Evolutionary conservation across 2,113 vertebrate species (phyloP).

Genomic region (Azemiops feae): DNA sequence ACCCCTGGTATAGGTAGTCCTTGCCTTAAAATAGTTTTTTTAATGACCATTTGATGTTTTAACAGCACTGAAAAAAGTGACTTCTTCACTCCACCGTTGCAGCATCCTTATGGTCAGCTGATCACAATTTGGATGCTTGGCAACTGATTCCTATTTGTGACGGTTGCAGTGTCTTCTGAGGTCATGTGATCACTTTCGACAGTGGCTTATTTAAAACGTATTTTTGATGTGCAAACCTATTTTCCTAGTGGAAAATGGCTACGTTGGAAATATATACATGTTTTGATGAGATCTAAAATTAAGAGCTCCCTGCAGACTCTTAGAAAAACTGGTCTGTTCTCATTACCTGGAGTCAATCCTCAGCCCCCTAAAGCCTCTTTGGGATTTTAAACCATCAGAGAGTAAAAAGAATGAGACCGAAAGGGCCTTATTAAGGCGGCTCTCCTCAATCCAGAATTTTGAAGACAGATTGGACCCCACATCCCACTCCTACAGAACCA

Average conservation of each 20-base stretch:
- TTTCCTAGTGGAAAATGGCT: background rate
- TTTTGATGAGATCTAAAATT: background rate
- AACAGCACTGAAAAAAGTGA: too few relatives aligned
- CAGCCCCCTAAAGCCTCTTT: too few relatives aligned
- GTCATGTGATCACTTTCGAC: too few relatives aligned
- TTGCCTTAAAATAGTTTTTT: too few relatives aligned
- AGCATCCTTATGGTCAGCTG: too few relatives aligned
- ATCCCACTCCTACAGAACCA: background rate
- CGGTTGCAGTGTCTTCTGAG: too few relatives aligned
- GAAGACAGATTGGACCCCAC: background rate
- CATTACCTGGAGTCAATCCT: background rate
- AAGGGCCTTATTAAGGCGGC: background rate
- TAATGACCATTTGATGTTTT: too few relatives aligned
- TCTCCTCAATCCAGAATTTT: background rate
- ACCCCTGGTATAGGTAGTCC: too few relatives aligned
- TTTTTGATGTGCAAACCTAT: background rate
- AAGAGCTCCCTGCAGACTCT: background rate
- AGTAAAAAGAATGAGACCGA: background rate
- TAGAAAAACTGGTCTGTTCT: background rate
- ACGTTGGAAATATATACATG: background rate
- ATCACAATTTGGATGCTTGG: too few relatives aligned
- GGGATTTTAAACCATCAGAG: background rate
- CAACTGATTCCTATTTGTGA: too few relatives aligned
- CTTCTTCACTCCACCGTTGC: too few relatives aligned
- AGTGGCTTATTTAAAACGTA: too few relatives aligned